Percentiles rank a stretch among this genome's conserved stretches.
Conservation (phyloP, 2,888 invertebrate genomes). For the Hoplodrina blanda region DNA sequence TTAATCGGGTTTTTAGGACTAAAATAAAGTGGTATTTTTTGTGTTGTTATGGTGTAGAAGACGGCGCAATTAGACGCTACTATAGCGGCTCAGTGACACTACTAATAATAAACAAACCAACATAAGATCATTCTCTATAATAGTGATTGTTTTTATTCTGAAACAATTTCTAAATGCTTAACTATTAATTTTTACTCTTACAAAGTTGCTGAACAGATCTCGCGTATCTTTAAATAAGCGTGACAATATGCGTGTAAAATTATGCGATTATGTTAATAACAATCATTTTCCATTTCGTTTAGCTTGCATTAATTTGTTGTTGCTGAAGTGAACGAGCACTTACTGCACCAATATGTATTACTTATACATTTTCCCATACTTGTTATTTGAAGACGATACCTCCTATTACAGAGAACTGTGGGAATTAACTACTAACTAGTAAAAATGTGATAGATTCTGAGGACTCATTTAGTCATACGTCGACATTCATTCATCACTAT, state of each 20-base stretch:
- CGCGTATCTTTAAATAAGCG: constrained; percentile 19
- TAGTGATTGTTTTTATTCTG: no score
- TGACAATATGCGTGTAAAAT: constrained; percentile 43
- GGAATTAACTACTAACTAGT: constrained; percentile 9
- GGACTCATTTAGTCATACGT: neutral
- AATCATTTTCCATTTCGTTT: constrained; percentile 46
- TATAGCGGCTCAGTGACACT: no score
- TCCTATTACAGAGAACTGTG: constrained; percentile 16
- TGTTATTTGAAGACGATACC: constrained; percentile 22
- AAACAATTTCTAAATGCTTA: neutral
- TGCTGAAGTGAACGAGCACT: neutral
- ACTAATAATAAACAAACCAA: no score
- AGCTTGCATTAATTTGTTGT: constrained; percentile 26
- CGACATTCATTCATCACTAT: no score
- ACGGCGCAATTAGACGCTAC: no score
- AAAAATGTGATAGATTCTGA: neutral
- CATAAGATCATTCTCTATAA: no score
- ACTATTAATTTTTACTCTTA: constrained; percentile 3
- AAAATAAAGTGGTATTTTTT: no score
- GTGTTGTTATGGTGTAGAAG: no score
- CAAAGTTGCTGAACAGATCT: constrained; percentile 18
- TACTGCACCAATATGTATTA: neutral
- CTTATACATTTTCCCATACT: constrained; percentile 17
- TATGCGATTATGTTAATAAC: constrained; percentile 39
- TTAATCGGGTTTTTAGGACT: no score